Percentiles rank a stretch among this genome's conserved stretches.
phyloP scores from a whole-genome alignment of 1,140 invertebrate species.

The Coelopa frigida region DNA sequence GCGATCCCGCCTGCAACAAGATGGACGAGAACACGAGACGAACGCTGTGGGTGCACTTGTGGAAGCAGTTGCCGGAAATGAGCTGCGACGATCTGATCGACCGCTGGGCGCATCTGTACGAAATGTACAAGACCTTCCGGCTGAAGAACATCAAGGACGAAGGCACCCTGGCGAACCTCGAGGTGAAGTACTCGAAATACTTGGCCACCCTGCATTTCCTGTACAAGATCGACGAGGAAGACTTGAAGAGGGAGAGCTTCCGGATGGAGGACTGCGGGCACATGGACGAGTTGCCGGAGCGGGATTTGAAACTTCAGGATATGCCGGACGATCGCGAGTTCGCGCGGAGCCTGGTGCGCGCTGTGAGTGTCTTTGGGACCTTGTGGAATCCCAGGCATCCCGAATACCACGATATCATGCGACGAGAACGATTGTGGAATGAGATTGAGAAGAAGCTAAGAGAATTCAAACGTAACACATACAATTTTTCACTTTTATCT shows the following conservation, averaged over 20 bases:
- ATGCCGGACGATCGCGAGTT: conserved; percentile 39
- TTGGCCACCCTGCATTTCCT: conserved; percentile 36
- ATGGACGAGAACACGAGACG: conserved; percentile 36
- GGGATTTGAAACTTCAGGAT: conserved; percentile 24
- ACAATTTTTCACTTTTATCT: background rate
- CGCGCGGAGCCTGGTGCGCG: conserved; percentile 24
- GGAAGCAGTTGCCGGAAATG: conserved; percentile 22
- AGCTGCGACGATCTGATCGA: conserved; percentile 31
- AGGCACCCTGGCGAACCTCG: conserved; percentile 26
- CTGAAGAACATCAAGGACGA: conserved; percentile 37
- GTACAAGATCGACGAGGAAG: conserved; percentile 39
- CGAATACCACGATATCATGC: conserved; percentile 29
- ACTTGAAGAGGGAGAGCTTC: conserved; percentile 29
- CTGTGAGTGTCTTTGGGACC: conserved; percentile 28
- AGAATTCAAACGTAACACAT: conserved; percentile 25
- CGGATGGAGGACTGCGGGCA: conserved; percentile 5
- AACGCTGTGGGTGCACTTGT: conserved; percentile 34
- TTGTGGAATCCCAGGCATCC: conserved; percentile 31
- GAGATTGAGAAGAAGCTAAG: conserved; percentile 27
- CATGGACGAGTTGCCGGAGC: background rate
- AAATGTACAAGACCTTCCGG: conserved; percentile 41
- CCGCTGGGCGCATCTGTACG: conserved; percentile 40
- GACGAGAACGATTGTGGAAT: conserved; percentile 29
- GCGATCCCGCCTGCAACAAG: conserved; percentile 32
- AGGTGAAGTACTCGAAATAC: conserved; percentile 40